phyloP scores from a whole-genome alignment of 2,888 invertebrate species.

The Lomographa bimaculata region DNA sequence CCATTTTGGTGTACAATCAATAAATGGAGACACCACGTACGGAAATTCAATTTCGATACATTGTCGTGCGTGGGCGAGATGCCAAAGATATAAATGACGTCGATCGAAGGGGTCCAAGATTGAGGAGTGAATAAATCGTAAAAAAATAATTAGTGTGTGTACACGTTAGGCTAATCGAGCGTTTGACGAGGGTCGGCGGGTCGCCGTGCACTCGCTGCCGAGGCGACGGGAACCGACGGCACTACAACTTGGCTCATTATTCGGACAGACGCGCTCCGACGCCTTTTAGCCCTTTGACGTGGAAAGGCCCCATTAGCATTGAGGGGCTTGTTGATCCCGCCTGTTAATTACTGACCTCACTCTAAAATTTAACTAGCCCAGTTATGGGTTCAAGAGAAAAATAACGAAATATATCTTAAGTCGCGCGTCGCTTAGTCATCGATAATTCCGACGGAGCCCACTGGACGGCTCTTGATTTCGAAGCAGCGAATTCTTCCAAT shows the following conservation, averaged over 20 bases:
- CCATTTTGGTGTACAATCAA: conserved; percentile 50
- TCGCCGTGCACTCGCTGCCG: conserved; percentile 56
- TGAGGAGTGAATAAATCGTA: conserved; percentile 53
- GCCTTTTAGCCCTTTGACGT: conserved; percentile 81
- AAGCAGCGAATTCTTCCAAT: conserved; percentile 70
- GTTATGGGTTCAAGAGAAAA: conserved; percentile 29
- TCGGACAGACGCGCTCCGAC: conserved; percentile 78
- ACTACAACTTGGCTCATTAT: conserved; percentile 74
- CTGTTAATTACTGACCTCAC: conserved; percentile 77
- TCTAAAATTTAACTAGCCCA: conserved; percentile 57
- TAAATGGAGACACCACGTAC: conserved; percentile 53
- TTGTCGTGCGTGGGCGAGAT: conserved; percentile 56
- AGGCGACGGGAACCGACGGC: conserved; percentile 47
- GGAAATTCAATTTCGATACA: conserved; percentile 59
- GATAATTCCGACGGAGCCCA: too few species aligned
- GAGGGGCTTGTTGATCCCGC: conserved; percentile 77
- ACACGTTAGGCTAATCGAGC: conserved; percentile 76
- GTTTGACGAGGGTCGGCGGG: conserved; percentile 78
- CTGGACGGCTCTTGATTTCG: too few species aligned
- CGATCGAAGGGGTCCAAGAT: conserved; percentile 47
- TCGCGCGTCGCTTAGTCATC: too few species aligned
- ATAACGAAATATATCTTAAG: too few species aligned
- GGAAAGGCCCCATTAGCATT: conserved; percentile 78
- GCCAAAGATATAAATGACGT: conserved; percentile 55
- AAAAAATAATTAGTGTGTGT: conserved; percentile 70